These are phyloP conservation scores for Xenopus petersii DNA, from an alignment of 2,797 vertebrate genomes.

Conservation along the genomic window DNA sequence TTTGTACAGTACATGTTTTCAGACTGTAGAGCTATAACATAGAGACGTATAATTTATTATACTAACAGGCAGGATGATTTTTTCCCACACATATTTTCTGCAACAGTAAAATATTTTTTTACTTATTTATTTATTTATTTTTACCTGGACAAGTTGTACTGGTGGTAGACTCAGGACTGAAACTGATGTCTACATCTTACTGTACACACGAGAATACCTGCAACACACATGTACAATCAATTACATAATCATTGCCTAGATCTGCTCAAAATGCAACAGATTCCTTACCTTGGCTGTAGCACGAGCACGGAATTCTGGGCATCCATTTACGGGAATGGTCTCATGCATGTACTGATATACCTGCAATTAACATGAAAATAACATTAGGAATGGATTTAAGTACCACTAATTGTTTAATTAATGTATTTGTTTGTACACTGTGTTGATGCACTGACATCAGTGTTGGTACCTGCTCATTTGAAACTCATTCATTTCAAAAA, in stretches of 20 bases:
- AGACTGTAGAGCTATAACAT: too few relatives aligned
- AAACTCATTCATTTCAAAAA: too few relatives aligned
- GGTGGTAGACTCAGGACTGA: constrained; percentile 81
- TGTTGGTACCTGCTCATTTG: too few relatives aligned
- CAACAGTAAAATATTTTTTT: too few relatives aligned
- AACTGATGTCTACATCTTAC: constrained; percentile 82
- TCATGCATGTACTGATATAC: constrained; percentile 99
- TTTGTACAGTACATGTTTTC: too few relatives aligned
- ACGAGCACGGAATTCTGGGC: constrained; percentile 94
- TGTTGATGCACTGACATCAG: too few relatives aligned
- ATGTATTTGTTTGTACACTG: too few relatives aligned
- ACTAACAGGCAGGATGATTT: too few relatives aligned
- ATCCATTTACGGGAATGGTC: constrained; percentile 96
- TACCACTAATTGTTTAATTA: too few relatives aligned
- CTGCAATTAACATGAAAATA: constrained; percentile 69
- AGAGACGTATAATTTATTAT: too few relatives aligned
- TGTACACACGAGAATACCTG: constrained; percentile 80
- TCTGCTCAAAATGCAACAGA: constrained; percentile 44
- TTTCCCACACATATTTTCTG: too few relatives aligned
- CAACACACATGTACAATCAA: constrained; percentile 80
- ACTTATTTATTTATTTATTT: constrained; percentile 45
- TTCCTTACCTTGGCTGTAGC: constrained; percentile 93
- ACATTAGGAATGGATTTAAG: background rate
- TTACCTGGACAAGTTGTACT: constrained; percentile 79
- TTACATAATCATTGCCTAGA: constrained; percentile 64